A percentile compares a stretch with the other conserved stretches of the same genome.
Conservation (phyloP, 1,140 invertebrate species). For the Euwallacea similis region DNA sequence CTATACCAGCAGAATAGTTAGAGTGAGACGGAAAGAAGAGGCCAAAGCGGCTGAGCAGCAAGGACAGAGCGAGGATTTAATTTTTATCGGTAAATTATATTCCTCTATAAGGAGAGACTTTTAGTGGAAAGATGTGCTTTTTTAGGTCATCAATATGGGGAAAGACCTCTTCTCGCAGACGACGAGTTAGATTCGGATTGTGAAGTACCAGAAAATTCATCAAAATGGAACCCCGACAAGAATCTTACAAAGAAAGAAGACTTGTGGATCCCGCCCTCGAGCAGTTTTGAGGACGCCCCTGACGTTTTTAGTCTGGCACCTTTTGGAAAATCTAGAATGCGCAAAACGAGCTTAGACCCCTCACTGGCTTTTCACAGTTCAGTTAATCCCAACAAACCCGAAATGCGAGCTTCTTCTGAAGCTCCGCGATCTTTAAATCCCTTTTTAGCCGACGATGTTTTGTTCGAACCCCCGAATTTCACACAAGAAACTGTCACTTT, state of each 20-base stretch:
- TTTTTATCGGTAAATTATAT: constrained; percentile 56
- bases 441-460: constrained; percentile 26
- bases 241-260: constrained; percentile 39
- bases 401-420: constrained; percentile 1
- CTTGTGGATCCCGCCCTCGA: constrained; percentile 49
- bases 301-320: constrained; percentile 78
- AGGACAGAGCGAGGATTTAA: constrained; percentile 54
- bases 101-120: too few relatives aligned
- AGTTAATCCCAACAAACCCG: not conserved
- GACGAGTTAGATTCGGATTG: constrained; percentile 74
- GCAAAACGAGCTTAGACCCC: constrained; percentile 28
- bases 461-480: constrained; percentile 33
- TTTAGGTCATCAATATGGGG: constrained; percentile 74
- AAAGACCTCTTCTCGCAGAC: constrained; percentile 75
- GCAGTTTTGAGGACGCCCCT: constrained; percentile 52
- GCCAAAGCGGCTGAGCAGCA: constrained; percentile 38
- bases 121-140: too few relatives aligned
- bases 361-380: not conserved
- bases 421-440: constrained; percentile 36
- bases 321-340: constrained; percentile 61
- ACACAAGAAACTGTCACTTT: not conserved
- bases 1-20: constrained; percentile 54
- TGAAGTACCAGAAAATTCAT: constrained; percentile 48
- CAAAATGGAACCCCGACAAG: constrained; percentile 51
- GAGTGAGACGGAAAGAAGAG: constrained; percentile 50